phyloP scores from a whole-genome alignment of 1,140 invertebrate genomes.

The Tetramorium alpestre region DNA sequence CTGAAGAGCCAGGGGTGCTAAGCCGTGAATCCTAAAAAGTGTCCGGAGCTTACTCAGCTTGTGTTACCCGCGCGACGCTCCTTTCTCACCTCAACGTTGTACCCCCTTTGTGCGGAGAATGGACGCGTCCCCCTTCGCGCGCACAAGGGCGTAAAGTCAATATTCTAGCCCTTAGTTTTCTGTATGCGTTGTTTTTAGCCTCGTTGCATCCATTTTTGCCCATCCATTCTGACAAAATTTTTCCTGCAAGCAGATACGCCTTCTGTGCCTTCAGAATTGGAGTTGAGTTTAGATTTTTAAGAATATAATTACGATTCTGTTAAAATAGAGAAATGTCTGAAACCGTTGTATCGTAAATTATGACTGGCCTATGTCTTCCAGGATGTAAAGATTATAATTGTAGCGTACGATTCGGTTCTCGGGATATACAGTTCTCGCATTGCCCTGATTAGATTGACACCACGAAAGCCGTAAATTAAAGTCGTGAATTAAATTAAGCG shows the following conservation, averaged over 20 bases:
- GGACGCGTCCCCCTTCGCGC: neutral
- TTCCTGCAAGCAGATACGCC: neutral
- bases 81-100: constrained; percentile 43
- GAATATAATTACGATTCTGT: neutral
- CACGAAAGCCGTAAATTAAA: neutral
- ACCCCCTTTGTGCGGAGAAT: constrained; percentile 46
- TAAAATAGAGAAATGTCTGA: neutral
- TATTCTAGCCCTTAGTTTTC: constrained; percentile 65
- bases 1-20: constrained; percentile 80
- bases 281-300: neutral
- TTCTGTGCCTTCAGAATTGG: neutral
- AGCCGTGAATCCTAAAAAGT: constrained; percentile 83
- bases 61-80: constrained; percentile 78
- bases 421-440: neutral
- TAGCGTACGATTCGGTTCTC: neutral
- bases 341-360: neutral
- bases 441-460: neutral
- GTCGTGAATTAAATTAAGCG: neutral
- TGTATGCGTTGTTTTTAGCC: constrained; percentile 73
- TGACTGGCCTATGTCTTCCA: neutral
- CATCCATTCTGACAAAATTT: neutral
- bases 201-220: constrained; percentile 68
- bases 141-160: constrained; percentile 72
- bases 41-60: constrained; percentile 84
- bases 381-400: neutral